A percentile compares a stretch with the other conserved stretches of the same genome.
Evolutionary conservation across 1,140 invertebrate genomes (phyloP).

Genomic region (Trachelipus rathkii): DNA sequence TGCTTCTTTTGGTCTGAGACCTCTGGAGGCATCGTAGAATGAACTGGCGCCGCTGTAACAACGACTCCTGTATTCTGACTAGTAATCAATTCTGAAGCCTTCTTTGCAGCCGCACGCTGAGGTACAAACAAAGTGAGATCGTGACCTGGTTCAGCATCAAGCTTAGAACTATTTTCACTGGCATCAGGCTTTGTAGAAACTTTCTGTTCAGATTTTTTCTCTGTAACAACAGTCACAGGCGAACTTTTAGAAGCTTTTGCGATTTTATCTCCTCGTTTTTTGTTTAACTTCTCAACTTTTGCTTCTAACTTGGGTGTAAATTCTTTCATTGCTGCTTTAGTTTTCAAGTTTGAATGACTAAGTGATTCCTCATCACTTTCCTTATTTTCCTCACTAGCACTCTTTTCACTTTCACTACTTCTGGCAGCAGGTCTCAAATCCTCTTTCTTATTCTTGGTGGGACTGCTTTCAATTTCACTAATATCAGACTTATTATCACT

Average conservation of each 20-base stretch:
- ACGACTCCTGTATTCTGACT: constrained; percentile 40
- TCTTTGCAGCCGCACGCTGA: constrained; percentile 82
- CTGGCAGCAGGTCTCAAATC: constrained; percentile 32
- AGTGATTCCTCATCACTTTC: constrained; percentile 34
- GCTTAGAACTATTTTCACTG: constrained; percentile 10
- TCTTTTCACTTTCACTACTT: constrained; percentile 55
- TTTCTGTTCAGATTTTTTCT: constrained; percentile 24
- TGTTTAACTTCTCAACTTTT: constrained; percentile 38
- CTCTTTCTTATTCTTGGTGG: constrained; percentile 22
- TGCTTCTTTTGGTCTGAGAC: constrained; percentile 32
- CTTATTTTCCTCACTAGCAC: constrained; percentile 44
- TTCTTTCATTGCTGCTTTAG: constrained; percentile 47
- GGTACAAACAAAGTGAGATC: constrained; percentile 61
- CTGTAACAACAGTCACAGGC: constrained; percentile 16
- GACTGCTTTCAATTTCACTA: constrained; percentile 44
- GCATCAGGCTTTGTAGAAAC: constrained; percentile 29
- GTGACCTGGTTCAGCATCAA: neutral
- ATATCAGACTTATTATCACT: constrained; percentile 50
- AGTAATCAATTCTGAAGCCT: constrained; percentile 62
- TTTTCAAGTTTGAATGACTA: constrained; percentile 40
- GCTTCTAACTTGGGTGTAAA: constrained; percentile 64
- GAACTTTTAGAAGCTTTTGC: constrained; percentile 22
- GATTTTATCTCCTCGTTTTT: constrained; percentile 29
- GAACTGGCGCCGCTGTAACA: neutral
- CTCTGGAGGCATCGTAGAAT: constrained; percentile 1